Conservation (phyloP, 2,888 invertebrate genomes). For the Notodonta dromedarius region DNA sequence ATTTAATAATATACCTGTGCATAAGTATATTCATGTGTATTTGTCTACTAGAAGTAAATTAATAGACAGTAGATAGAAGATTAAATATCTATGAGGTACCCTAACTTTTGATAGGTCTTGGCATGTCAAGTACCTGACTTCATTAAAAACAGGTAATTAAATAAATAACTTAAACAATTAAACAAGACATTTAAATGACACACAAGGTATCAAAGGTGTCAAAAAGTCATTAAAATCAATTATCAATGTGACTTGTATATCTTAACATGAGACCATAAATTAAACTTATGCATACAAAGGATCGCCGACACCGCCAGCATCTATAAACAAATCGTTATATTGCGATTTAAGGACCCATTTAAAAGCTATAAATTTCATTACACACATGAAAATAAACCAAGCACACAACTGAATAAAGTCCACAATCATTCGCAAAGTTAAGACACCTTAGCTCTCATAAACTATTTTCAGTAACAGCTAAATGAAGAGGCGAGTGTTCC, state of each 20-base stretch:
- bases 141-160: not conserved
- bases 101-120: not conserved
- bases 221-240: slow-evolving; percentile 53
- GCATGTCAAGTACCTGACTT: too few relatives aligned
- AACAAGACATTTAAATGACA: slow-evolving; percentile 16
- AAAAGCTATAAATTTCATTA: slow-evolving; percentile 75
- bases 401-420: slow-evolving; percentile 40
- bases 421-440: slow-evolving; percentile 38
- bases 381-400: slow-evolving; percentile 41
- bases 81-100: too few relatives aligned
- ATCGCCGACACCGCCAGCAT: slow-evolving; percentile 61
- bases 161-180: slow-evolving; percentile 25
- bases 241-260: slow-evolving; percentile 42
- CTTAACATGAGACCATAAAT: slow-evolving; percentile 57
- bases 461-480: slow-evolving; percentile 80
- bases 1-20: too few relatives aligned
- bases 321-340: slow-evolving; percentile 84
- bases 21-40: too few relatives aligned
- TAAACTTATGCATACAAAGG: slow-evolving; percentile 62
- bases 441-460: slow-evolving; percentile 71
- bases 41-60: too few relatives aligned
- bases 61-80: too few relatives aligned
- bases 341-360: slow-evolving; percentile 83
- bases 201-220: slow-evolving; percentile 42
- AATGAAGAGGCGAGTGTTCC: slow-evolving; percentile 64